Base-by-base conservation (phyloP, 2,888 invertebrate species). In the Dryobotodes eremita region DNA sequence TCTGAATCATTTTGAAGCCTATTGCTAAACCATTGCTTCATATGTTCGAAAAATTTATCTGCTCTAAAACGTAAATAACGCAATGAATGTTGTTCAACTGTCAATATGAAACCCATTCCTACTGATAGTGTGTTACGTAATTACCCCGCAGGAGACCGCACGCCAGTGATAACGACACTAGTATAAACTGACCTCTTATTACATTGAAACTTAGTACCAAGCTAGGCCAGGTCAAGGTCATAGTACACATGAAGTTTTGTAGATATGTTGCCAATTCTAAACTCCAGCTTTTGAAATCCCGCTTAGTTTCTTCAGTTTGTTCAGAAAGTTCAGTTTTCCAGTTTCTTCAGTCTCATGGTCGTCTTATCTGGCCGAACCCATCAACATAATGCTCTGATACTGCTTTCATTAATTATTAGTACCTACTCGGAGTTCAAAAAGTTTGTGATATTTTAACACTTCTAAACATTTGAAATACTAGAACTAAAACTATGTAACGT, bases 391-490 rank as follows among this genome's bases (percentile, higher is more conserved):
- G 10, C 15, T 71, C 23, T 31, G 17, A 15, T 17, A n/a, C 4
- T n/a, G 57, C 23, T 31, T 55, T 2, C 4, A 31, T 46, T 48
- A 50, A 5, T 4, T 8, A 2, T 72, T n/a, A 36, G n/a, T n/a
- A n/a, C n/a, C 50, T 17, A 23, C 1, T 46, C 8, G 13, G 8
- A 62, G 31, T 46, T 50, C 53, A 23, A 55, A 76, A 64, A 55
- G 4, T 48, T 80, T 15, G 42, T 77, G 15, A 46, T 31, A n/a
- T 66, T 66, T 31, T 2, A 46, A 57, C 42, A 50, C 20, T 50
- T 78, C n/a, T 3, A 57, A 80, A 80, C 74, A 81, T 81, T 59
- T 80, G 10, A 20, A 81, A 73, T 48, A 42, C 57, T 73, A 53
- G 1, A 81, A 59, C n/a, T 65, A 36, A 53, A 82, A 75, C 59